These are phyloP conservation scores for Pocillopora grandis DNA, from an alignment of 92 coral and sea anemone genomes.

Conservation along the genomic window DNA sequence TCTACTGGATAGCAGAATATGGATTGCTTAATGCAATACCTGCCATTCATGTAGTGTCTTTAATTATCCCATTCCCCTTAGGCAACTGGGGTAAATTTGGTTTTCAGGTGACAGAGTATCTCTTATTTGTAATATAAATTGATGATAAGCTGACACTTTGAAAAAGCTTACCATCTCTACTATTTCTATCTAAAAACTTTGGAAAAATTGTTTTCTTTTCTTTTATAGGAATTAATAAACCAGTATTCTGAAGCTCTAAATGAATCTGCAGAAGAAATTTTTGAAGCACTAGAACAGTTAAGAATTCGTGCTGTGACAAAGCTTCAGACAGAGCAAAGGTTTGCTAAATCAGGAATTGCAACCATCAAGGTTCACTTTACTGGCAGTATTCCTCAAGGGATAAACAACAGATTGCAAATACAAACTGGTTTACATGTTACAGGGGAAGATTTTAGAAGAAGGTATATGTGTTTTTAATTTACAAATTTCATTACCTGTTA, in stretches of 20 bases:
- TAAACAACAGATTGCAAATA: conserved; percentile 45
- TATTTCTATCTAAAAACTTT: too few species aligned
- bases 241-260: conserved; percentile 53
- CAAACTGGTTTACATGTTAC: conserved; percentile 59
- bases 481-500: too few species aligned
- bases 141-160: too few species aligned
- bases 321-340: conserved; percentile 75
- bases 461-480: conserved; percentile 26
- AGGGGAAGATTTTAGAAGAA: conserved; percentile 67
- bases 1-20: too few species aligned
- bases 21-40: too few species aligned
- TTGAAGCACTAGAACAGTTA: conserved; percentile 70
- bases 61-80: too few species aligned
- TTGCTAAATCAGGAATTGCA: conserved; percentile 82
- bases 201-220: neutral
- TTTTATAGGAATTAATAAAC: conserved; percentile 70
- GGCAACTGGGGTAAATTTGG: too few species aligned
- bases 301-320: conserved; percentile 82
- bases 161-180: too few species aligned
- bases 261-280: conserved; percentile 48
- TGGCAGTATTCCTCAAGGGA: conserved; percentile 43
- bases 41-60: too few species aligned
- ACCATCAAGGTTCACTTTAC: conserved; percentile 78
- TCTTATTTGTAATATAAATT: too few species aligned
- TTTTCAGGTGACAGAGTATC: too few species aligned